These are phyloP conservation scores for Carpatolechia fugitivella DNA, from an alignment of 2,888 invertebrate species.

Conservation along the genomic window DNA sequence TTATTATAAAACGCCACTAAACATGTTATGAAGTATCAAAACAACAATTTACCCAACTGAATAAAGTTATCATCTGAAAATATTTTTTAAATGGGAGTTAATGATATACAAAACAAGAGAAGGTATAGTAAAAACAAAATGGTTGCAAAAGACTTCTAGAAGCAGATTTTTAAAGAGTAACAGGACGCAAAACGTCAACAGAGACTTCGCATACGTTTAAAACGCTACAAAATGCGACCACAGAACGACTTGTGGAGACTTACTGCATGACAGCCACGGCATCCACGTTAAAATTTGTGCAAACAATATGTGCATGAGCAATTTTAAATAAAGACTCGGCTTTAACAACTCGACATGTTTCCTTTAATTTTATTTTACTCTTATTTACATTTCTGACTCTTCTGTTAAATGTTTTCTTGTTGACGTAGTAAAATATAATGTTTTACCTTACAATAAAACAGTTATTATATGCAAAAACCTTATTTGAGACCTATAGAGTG, in stretches of 20 bases:
- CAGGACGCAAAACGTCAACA: background rate
- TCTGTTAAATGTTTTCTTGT: background rate
- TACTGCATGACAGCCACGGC: conserved; percentile 11
- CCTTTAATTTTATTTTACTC: background rate
- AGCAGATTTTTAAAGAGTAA: conserved; percentile 1
- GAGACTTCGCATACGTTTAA: conserved; percentile 6
- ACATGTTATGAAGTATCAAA: too few relatives aligned
- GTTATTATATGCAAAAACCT: too few relatives aligned
- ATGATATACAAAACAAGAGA: background rate
- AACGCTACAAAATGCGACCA: conserved; percentile 7
- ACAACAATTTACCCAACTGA: too few relatives aligned
- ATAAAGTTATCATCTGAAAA: too few relatives aligned
- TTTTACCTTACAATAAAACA: too few relatives aligned
- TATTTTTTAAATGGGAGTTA: background rate
- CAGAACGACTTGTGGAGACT: background rate
- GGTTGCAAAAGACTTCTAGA: background rate
- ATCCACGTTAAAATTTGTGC: conserved; percentile 7
- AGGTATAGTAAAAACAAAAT: too few relatives aligned
- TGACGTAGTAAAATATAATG: too few relatives aligned
- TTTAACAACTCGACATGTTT: conserved; percentile 5
- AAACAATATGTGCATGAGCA: conserved; percentile 10
- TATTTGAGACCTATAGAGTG: too few relatives aligned
- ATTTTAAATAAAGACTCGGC: conserved; percentile 9
- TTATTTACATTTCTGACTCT: background rate
- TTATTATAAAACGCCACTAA: too few relatives aligned